Conservation (phyloP, 2,888 invertebrate genomes). For the Eremobia ochroleuca region DNA sequence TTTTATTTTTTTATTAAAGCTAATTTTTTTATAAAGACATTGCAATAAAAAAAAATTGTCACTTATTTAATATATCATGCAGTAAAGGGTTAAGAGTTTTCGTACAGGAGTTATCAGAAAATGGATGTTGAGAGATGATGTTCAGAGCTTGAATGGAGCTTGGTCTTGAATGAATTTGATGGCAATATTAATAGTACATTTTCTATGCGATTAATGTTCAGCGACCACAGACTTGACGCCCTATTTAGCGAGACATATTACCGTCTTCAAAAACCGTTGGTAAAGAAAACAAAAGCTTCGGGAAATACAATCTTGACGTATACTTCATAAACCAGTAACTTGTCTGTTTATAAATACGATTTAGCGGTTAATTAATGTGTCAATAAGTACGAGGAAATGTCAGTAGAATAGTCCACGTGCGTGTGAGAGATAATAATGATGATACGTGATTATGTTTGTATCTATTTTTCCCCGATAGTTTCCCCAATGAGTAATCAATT, state of each 20-base stretch:
- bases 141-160: neutral
- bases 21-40: too few relatives aligned
- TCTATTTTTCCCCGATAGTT: neutral
- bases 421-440: slow-evolving; percentile 11
- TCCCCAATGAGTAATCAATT: slow-evolving; percentile 9
- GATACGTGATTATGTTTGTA: slow-evolving; percentile 3
- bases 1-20: too few relatives aligned
- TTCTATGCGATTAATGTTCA: neutral
- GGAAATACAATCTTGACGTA: neutral
- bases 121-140: too few relatives aligned
- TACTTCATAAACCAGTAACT: neutral
- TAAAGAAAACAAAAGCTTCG: neutral
- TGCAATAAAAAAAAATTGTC: too few relatives aligned
- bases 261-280: neutral
- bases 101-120: neutral
- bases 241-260: neutral
- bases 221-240: neutral
- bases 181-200: neutral
- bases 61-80: too few relatives aligned
- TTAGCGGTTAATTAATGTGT: slow-evolving; percentile 32
- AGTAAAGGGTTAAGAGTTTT: too few relatives aligned
- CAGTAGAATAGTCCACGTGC: slow-evolving; percentile 12
- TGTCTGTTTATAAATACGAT: slow-evolving; percentile 9
- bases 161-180: neutral
- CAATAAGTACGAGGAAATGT: slow-evolving; percentile 41